Base-by-base conservation (phyloP, 2,888 invertebrate genomes). In the Eupithecia centaureata region DNA sequence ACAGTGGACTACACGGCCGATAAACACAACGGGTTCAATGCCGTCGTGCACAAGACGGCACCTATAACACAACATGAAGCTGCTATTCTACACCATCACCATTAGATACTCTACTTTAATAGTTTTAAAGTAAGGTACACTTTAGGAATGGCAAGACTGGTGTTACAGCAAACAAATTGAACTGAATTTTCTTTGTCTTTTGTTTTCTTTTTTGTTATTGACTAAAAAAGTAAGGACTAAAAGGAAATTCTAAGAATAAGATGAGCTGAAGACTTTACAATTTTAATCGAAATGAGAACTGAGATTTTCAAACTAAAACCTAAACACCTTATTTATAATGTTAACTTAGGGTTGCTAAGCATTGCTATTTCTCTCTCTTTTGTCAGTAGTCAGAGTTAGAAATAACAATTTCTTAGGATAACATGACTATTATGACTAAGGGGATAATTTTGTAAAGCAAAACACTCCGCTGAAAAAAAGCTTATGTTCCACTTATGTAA, bases 1-100 rank as follows among this genome's bases (percentile, higher is more conserved):
- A 93, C 93, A 0, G 93, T 93, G 77, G 93, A 93, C 85, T 93
- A 93, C 83, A 93, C 93, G 0, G 93, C 93, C 1, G 93, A 93
- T 79, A 93, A 93, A 62, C 91, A 93, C 79, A 91, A 88, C 67
- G 93, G 93, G 0, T 93, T 93, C 85, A 93, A 93, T 71, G 93
- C 93, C 1, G 89, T 93, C 8, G 93, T 93, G 0, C 93, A 92
- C 79, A 90, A 86, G 72, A 93, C 93, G 0, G 90, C 91, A 0
- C 93, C 93, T 1, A 85, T 93, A 56, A 87, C 90, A 0, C 85
- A 83, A 0, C 92, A 93, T 32, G 92, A 93, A 73, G 92, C 91
- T 0, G 76, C 81, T 1, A 88, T 89, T 73, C 76, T 89, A 59
- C 84, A 82, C 51, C 79, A 83, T 33, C 77, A 69, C 51, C 65